Evolutionary conservation across 2,888 invertebrate species (phyloP).

Genomic region (Calameuta pallipes): DNA sequence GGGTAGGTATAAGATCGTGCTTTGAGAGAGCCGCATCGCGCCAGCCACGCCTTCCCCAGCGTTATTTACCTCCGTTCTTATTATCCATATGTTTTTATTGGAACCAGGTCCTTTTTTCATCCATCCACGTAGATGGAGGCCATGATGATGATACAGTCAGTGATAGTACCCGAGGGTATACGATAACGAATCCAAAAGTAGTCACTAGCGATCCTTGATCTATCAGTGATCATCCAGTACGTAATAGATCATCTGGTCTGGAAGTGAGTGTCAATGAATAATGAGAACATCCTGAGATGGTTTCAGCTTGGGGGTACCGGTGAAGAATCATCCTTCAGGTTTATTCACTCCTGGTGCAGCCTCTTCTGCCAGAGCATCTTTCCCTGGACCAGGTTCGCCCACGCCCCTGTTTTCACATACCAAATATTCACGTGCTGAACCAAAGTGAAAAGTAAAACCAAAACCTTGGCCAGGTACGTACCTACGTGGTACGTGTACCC

Average conservation of each 20-base stretch:
- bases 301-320: not conserved
- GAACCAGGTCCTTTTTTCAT: not conserved
- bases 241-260: not conserved
- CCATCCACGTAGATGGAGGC: not conserved
- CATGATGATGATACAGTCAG: not conserved
- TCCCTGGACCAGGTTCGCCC: not conserved
- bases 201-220: not conserved
- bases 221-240: not conserved
- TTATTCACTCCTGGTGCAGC: not conserved
- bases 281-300: not conserved
- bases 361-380: not conserved
- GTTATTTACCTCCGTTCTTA: conserved; percentile 55
- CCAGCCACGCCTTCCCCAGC: conserved; percentile 58
- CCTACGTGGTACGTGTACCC: not conserved
- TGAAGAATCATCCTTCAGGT: not conserved
- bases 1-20: conserved; percentile 37
- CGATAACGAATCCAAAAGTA: not conserved
- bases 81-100: conserved; percentile 45
- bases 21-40: conserved; percentile 57
- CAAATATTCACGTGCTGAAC: not conserved
- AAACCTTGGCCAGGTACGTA: not conserved
- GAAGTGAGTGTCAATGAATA: not conserved
- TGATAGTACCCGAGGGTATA: not conserved
- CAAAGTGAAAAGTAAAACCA: not conserved
- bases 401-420: not conserved